phyloP scores from a whole-genome alignment of 2,797 vertebrate genomes.

The Tragelaphus oryx region DNA sequence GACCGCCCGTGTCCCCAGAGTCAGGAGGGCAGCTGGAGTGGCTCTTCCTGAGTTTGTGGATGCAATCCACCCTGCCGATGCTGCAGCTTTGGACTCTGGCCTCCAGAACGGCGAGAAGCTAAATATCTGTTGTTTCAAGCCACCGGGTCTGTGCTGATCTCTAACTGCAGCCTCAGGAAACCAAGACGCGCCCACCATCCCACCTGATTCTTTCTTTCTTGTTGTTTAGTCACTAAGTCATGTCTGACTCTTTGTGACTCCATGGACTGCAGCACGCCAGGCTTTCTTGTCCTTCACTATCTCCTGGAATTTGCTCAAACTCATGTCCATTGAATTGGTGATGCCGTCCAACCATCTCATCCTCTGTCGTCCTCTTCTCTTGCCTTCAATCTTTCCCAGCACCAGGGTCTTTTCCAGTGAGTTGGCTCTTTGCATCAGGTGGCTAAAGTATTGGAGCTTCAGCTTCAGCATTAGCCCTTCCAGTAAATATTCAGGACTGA shows the following conservation, averaged over 20 bases:
- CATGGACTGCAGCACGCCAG: background rate
- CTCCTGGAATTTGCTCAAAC: background rate
- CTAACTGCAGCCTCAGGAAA: background rate
- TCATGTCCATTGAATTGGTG: background rate
- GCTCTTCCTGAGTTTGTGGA: background rate
- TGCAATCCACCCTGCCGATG: rapidly evolving
- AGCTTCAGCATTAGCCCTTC: background rate
- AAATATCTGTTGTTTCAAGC: background rate
- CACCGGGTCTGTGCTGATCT: background rate
- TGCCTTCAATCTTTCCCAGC: background rate
- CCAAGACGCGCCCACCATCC: rapidly evolving
- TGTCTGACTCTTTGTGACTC: background rate
- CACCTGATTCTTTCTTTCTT: background rate
- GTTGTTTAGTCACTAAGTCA: background rate
- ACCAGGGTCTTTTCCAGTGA: background rate
- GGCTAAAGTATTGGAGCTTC: background rate
- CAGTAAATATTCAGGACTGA: background rate
- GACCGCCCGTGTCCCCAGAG: rapidly evolving
- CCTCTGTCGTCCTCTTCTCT: background rate
- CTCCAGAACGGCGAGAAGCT: background rate
- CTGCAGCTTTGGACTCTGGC: too few relatives aligned
- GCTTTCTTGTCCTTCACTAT: background rate
- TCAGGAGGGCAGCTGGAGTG: background rate
- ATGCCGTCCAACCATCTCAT: background rate
- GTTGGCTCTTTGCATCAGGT: background rate